These are phyloP conservation scores for Amitus sp. DNA, from an alignment of 2,888 invertebrate genomes.

Conservation along the genomic window DNA sequence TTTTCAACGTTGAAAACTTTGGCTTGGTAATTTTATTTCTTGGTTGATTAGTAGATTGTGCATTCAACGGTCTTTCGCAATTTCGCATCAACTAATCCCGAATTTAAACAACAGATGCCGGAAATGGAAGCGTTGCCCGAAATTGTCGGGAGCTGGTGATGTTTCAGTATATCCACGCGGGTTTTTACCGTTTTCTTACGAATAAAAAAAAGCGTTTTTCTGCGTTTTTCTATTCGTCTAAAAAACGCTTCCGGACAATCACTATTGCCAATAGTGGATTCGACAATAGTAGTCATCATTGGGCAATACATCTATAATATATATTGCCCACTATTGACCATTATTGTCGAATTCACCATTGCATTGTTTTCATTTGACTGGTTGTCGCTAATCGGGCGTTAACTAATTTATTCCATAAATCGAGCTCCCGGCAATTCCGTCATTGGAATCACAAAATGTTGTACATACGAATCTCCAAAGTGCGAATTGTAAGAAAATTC, in stretches of 20 bases:
- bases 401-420: too few relatives aligned
- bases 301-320: too few relatives aligned
- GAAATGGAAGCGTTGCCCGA: slow-evolving; percentile 39
- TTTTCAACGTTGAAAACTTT: too few relatives aligned
- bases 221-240: too few relatives aligned
- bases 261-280: too few relatives aligned
- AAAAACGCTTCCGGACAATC: too few relatives aligned
- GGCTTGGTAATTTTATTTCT: not conserved
- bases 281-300: too few relatives aligned
- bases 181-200: not conserved
- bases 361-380: too few relatives aligned
- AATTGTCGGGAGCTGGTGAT: slow-evolving; percentile 33
- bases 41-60: slow-evolving; percentile 1
- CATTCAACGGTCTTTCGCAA: slow-evolving; percentile 28
- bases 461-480: slow-evolving; percentile 39
- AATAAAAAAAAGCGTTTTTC: too few relatives aligned
- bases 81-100: slow-evolving; percentile 41
- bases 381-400: too few relatives aligned
- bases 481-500: slow-evolving; percentile 39
- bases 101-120: slow-evolving; percentile 39
- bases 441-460: slow-evolving; percentile 25
- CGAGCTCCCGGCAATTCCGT: slow-evolving; percentile 15
- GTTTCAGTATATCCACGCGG: slow-evolving; percentile 30
- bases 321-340: too few relatives aligned
- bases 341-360: too few relatives aligned